Percentiles rank a stretch among this genome's conserved stretches.
phyloP scores from a whole-genome alignment of 37 sponge, comb jelly and placozoan species.

The Eunapius fragilis region DNA sequence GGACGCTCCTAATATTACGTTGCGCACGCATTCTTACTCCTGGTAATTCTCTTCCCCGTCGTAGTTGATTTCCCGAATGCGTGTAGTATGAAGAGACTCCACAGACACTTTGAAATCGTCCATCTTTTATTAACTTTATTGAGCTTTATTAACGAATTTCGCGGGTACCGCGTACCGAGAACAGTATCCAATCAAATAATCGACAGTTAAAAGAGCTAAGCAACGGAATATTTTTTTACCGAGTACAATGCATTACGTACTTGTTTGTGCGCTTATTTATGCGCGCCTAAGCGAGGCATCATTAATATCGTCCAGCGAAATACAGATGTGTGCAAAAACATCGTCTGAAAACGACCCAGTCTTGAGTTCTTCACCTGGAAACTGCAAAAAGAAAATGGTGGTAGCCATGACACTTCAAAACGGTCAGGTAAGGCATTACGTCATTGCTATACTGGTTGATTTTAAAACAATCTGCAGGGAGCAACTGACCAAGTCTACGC shows the following conservation, averaged over 20 bases:
- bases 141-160: background rate
- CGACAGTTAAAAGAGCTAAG: background rate
- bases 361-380: conserved; percentile 26
- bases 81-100: conserved; percentile 52
- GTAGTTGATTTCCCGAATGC: conserved; percentile 67
- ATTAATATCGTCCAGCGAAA: conserved; percentile 73
- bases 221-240: background rate
- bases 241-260: background rate
- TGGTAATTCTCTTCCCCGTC: conserved; percentile 78
- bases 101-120: conserved; percentile 63
- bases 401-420: conserved; percentile 71
- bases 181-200: background rate
- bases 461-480: conserved; percentile 25
- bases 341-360: conserved; percentile 38
- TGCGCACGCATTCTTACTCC: conserved; percentile 55
- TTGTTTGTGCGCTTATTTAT: background rate
- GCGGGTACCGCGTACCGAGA: background rate
- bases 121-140: background rate
- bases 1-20: background rate
- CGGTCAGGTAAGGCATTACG: conserved; percentile 55
- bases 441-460: background rate
- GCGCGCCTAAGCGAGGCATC: conserved; percentile 15
- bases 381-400: conserved; percentile 74
- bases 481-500: conserved; percentile 65
- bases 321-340: conserved; percentile 52